A percentile compares a stretch with the other conserved stretches of the same genome.
Conservation (phyloP, 2,888 invertebrate genomes). For the Dasypolia templi region DNA sequence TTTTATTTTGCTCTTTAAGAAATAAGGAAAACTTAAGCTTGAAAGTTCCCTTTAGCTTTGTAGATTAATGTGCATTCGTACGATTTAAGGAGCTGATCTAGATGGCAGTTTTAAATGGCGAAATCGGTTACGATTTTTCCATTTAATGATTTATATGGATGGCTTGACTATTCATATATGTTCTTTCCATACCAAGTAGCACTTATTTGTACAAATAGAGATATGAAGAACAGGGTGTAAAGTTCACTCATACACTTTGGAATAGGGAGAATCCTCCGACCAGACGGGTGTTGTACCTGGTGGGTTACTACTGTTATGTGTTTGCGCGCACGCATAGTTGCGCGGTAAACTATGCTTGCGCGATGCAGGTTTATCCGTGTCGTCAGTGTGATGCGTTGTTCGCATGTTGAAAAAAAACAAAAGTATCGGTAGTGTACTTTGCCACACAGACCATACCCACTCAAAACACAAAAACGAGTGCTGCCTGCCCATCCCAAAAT, state of each 20-base stretch:
- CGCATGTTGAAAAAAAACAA: too few species aligned
- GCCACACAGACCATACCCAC: neutral
- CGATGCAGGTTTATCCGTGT: too few species aligned
- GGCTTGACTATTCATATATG: neutral
- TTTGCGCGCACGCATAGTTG: too few species aligned
- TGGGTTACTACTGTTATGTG: too few species aligned
- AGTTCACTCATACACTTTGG: too few species aligned
- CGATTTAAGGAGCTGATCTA: neutral
- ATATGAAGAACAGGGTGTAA: too few species aligned
- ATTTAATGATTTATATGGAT: neutral
- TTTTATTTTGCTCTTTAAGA: conserved; percentile 12
- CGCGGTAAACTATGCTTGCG: too few species aligned
- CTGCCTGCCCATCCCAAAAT: conserved; percentile 32
- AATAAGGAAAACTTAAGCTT: conserved; percentile 7
- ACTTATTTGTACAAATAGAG: neutral
- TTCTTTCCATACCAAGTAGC: too few species aligned
- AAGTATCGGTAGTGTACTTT: too few species aligned
- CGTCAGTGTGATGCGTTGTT: too few species aligned
- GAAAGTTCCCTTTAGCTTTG: neutral
- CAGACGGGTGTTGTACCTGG: too few species aligned
- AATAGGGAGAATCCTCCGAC: too few species aligned
- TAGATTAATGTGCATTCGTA: neutral
- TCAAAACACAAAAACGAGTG: conserved; percentile 27
- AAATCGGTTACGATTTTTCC: neutral
- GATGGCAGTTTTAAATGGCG: neutral